Percentiles rank a stretch among this genome's conserved stretches.
Evolutionary conservation across 1,140 invertebrate species (phyloP).

Genomic region (Gonatopus flavifemur): DNA sequence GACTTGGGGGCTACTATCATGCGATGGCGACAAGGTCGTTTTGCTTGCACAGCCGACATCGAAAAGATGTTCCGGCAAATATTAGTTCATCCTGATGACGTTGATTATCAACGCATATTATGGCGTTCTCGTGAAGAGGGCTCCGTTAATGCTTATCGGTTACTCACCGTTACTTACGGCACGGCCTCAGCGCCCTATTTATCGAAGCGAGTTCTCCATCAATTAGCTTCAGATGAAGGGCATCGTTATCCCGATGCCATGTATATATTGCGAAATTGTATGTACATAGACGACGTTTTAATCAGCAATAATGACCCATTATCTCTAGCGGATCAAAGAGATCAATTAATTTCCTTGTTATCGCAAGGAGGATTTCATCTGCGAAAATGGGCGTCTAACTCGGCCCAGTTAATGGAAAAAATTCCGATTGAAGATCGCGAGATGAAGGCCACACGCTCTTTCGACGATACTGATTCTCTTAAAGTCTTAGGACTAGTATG

Average conservation of each 20-base stretch:
- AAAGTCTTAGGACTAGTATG: too few relatives aligned
- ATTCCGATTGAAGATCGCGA: too few relatives aligned
- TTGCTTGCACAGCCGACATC: background rate
- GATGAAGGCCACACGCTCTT: too few relatives aligned
- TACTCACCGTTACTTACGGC: background rate
- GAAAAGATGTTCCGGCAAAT: too few relatives aligned
- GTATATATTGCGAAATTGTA: background rate
- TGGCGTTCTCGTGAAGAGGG: background rate
- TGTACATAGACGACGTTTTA: background rate
- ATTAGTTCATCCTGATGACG: background rate
- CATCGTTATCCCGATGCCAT: background rate
- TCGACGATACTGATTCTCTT: too few relatives aligned
- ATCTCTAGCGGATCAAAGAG: too few relatives aligned
- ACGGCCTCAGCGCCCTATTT: background rate
- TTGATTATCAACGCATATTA: background rate
- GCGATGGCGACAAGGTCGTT: background rate
- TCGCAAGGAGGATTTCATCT: too few relatives aligned
- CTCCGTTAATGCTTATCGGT: background rate
- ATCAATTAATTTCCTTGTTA: too few relatives aligned
- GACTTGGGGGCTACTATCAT: background rate
- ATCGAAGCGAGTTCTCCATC: background rate
- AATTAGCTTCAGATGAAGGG: background rate
- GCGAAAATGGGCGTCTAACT: too few relatives aligned
- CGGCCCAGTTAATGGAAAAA: too few relatives aligned
- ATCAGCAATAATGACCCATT: background rate